Percentiles rank a stretch among this genome's conserved stretches.
Evolutionary conservation across 2,113 vertebrate genomes (phyloP).

Genomic region (Prietella phreatophila): DNA sequence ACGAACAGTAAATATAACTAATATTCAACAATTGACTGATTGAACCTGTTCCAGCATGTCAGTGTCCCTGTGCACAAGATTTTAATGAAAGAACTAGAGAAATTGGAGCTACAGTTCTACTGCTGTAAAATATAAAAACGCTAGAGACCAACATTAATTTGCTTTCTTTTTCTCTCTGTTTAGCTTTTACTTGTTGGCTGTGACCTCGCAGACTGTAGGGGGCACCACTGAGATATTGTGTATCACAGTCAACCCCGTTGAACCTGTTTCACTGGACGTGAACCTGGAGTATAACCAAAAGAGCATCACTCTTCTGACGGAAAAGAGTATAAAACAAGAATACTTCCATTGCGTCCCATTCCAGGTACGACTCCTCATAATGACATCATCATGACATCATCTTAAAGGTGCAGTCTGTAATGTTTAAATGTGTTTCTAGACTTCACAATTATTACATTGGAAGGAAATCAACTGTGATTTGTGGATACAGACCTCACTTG

Average conservation of each 20-base stretch:
- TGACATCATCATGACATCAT: background rate
- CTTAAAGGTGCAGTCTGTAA: background rate
- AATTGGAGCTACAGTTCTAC: background rate
- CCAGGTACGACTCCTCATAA: conserved; percentile 57
- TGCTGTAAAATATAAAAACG: background rate
- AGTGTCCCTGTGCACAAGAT: too few relatives aligned
- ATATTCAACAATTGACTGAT: too few relatives aligned
- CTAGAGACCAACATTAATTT: background rate
- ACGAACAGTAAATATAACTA: too few relatives aligned
- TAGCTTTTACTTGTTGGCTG: conserved; percentile 66
- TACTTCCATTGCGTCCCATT: conserved; percentile 64
- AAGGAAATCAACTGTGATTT: background rate
- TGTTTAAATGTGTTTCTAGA: background rate
- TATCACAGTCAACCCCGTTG: conserved; percentile 55
- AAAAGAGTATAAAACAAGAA: conserved; percentile 39
- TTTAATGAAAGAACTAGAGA: background rate
- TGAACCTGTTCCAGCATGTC: too few relatives aligned
- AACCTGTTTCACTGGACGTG: conserved; percentile 39
- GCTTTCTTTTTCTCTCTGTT: conserved; percentile 11
- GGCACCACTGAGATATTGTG: conserved; percentile 67
- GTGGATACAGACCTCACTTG: background rate
- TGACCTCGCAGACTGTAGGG: conserved; percentile 64
- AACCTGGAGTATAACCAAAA: conserved; percentile 28
- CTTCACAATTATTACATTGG: background rate
- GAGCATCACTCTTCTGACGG: conserved; percentile 46